Evolutionary conservation across 2,797 vertebrate species (phyloP), one percentile per base, ranked within the genome.

Genomic region (Acipenser transmontanus): DNA sequence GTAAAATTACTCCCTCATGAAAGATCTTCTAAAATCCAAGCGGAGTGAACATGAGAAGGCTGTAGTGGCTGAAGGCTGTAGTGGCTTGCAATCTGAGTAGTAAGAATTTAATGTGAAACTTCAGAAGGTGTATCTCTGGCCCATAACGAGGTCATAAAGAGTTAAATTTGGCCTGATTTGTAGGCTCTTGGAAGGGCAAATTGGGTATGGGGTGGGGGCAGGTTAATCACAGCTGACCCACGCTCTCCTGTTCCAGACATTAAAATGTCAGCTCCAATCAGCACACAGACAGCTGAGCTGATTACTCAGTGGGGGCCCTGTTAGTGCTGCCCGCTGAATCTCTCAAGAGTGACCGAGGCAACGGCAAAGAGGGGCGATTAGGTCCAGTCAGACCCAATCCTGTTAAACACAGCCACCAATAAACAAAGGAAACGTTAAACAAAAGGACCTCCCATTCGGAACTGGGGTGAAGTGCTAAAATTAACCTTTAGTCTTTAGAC

Each of bases 261-360:
- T 92, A 91, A 91, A 91, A 87, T 82, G 91, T 92, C 91, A 90
- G 80, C 74, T 89, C 79, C 85, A 91, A 92, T 92, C 87, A 92
- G 79, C 82, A 72, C 63, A 56, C 82, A 82, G 88, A 82, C 88
- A 88, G 84, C 78, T 90, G 88, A 91, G 84, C 77, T 81, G 89
- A 85, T 88, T 89, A 83, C 87, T 81, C 85, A 85, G 87, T 81
- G 79, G 88, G 87, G 81, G 80, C 82, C 79, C 57, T 76, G 84
- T 82, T 76, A 78, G 80, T 78, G 74, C 78, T 78, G 82, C 80
- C 83, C 84, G 84, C 76, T 68, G 77, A 76, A 81, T 83, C 85
- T 88, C 82, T 75, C 80, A 34, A 84, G 81, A 87, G 84, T 88
- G 82, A 77, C 79, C 7, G 61, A 54, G 80, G 81, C 85, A 86